Evolutionary conservation across 2,797 vertebrate genomes (phyloP), one percentile per base, ranked within the genome.

Genomic region (Hydrolagus colliei): DNA sequence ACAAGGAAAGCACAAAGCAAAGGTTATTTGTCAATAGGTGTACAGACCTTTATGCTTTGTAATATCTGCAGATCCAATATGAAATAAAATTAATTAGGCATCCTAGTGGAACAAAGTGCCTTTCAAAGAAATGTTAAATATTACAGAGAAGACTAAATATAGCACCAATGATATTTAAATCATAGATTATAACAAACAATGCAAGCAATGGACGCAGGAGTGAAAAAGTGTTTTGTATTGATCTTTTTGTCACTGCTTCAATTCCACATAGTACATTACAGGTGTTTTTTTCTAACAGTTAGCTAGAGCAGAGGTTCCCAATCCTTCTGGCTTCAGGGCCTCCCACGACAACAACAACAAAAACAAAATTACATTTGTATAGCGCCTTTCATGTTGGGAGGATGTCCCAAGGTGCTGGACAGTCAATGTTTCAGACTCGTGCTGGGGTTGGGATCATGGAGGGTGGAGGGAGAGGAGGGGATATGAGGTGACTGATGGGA

Each of bases 41-140:
- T 84, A 67, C n/a, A 84, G 65, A 82, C 68, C 63, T 68, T 52
- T 65, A 82, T 20, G 63, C 20, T 68, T 68, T 65, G 62, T 63
- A 61, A 77, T 10, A 16, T 61, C n/a, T 59, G 11, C 41, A 76
- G 74, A 59, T 52, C 2, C 18, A n/a, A 9, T 77, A 4, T 61
- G 16, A 76, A 76, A 16, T 77, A 20, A 52, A 77, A 77, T 1
- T 77, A 52, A 77, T n/a, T 10, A 1, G 41, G 52, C 52, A 16
- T 14, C 62, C 41, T 52, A 52, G 41, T 52, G 41, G 41, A 52
- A 52, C 41, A 52, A 52, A 52, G 9, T 1, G 12, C 41, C 65
- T 68, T 71, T 68, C 7, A 82, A 82, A 65, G 27, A 65, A 67
- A 82, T 68, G 65, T 27, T 2, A 65, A 80, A 74, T 76, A 52